Evolutionary conservation across 1,140 invertebrate species (phyloP).

Genomic region (Macrobrachium nipponense): DNA sequence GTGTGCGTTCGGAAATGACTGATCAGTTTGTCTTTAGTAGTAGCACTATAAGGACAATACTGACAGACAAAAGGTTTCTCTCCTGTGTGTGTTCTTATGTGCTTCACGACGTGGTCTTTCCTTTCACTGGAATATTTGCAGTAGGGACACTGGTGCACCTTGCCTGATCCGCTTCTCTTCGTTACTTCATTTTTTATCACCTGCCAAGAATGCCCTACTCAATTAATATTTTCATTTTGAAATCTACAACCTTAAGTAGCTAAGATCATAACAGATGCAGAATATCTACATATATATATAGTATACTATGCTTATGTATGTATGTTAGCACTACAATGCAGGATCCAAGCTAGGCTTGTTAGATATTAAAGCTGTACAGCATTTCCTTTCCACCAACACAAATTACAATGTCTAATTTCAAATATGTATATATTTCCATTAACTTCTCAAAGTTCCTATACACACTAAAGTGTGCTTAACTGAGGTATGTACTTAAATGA

Average conservation of each 20-base stretch:
- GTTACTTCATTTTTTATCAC: constrained; percentile 48
- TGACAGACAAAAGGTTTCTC: constrained; percentile 53
- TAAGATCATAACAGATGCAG: neutral
- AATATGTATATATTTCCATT: no score
- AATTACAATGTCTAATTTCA: no score
- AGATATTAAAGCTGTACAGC: no score
- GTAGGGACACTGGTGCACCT: constrained; percentile 59
- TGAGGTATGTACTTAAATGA: no score
- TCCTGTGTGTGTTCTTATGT: constrained; percentile 51
- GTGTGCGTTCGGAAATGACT: constrained; percentile 49
- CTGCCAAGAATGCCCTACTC: constrained; percentile 55
- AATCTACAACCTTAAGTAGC: constrained; percentile 43
- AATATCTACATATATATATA: no score
- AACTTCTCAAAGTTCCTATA: no score
- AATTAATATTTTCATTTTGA: constrained; percentile 51
- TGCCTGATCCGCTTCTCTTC: constrained; percentile 55
- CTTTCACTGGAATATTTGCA: constrained; percentile 56
- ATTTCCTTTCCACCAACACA: no score
- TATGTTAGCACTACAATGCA: no score
- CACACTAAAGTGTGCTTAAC: no score
- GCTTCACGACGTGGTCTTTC: constrained; percentile 56
- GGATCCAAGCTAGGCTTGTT: no score
- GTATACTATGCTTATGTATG: no score
- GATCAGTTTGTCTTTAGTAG: constrained; percentile 54
- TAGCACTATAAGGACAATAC: constrained; percentile 48